Evolutionary conservation across 2,113 vertebrate genomes (phyloP), one percentile per base, ranked within the genome.

Genomic region (Malurus elegans): DNA sequence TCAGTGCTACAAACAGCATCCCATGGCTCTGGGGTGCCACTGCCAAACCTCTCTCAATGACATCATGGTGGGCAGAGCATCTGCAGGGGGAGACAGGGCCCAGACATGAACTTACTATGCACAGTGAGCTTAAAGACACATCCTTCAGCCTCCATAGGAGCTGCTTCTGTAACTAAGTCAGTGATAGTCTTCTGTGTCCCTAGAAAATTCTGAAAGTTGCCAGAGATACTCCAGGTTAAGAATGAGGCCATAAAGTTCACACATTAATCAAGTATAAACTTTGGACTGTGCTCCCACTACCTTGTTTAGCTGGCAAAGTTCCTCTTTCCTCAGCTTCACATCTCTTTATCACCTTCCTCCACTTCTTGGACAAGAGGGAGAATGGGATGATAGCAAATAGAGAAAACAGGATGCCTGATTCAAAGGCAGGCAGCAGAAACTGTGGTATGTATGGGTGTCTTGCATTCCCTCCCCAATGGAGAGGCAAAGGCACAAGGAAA

Each of bases 91-190:
- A 56, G 24, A 44, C 3, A 61, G 26, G 28, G 54, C 32, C 25
- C 32, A 20, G 18, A 31, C 9, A 64, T 78, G 9, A 15, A 16
- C 18, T 60, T 58, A 8, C 17, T 45, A 54, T 0, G 0, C 15
- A 18, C 5, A 48, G 56, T 36, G 20, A 31, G 51, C 8, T 50
- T 56, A 58, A 69, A 36, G 71, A 14, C 11, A 4, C 28, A 26
- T 31, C 44, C 44, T 16, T 82, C 3, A 31, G 38, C 38, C 54
- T 65, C 71, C 18, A 12, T 5, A 29, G 42, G 12, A 70, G 45
- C 9, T 72, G 31, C 9, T 15, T 85, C 66, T 57, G 38, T 29
- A 66, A 17, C 8, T 29, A 20, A 29, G 20, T 31, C 29, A 29
- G 11, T 40, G 19, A 87, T 0, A 79, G 54, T 9, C 8, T 6